Base-by-base conservation (phyloP, 2,797 vertebrate species). In the Pangasius larnaudii region DNA sequence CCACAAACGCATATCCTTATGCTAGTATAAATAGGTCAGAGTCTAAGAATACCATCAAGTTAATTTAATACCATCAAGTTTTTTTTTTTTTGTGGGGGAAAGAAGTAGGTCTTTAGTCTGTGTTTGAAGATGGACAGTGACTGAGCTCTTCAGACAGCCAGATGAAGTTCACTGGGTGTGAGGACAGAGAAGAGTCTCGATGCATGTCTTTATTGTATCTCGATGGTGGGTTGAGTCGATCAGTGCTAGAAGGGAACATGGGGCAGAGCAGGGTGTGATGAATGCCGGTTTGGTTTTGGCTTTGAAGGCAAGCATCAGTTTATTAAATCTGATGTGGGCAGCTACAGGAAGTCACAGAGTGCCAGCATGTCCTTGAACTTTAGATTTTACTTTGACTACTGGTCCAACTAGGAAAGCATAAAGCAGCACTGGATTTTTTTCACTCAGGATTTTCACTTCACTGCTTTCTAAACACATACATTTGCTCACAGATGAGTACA, bases 321-420 rank as follows among this genome's bases (percentile, higher is more conserved):
- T 82, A 46, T 63, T 49, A 42, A 82, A 82, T 63, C 59, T 59
- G 39, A 63, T 49, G 36, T 82, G 80, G 80, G 80, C 39, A 46
- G 14, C 58, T 9, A 4, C 24, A 3, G 36, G 24, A 42, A 63
- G 36, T 39, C 24, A 10, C n/a, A 9, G 53, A 36, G 8, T 18
- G 36, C 13, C 46, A 14, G 33, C 10, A 49, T 36, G 13, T 79
- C 30, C 19, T 11, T 11, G 30, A 58, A 58, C 14, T 74, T 14
- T 18, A 46, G 6, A 39, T 72, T 19, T 72, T 46, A 22, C 30
- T 22, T 33, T 16, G 36, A 16, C n/a, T 9, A 16, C n/a, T 19
- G 2, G 5, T 33, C 22, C 24, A 27, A 19, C 11, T 30, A 56
- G n/a, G 2, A 78, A 33, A 10, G n/a, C 27, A 56, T 53, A 51